These are phyloP conservation scores for Sander lucioperca DNA, from an alignment of 2,113 vertebrate genomes.

Conservation along the genomic window DNA sequence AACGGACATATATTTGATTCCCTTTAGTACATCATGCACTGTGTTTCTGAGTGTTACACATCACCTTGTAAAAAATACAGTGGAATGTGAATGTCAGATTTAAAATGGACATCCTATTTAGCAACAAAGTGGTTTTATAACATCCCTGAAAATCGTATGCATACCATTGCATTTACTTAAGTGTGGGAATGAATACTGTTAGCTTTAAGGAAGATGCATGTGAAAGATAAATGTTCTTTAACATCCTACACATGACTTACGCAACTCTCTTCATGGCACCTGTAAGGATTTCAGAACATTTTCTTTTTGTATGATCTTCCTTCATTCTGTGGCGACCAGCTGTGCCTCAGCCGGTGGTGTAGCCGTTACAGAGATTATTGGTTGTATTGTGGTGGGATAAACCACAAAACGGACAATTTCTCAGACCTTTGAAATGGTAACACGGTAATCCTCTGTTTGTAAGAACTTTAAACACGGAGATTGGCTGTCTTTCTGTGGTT, in stretches of 20 bases:
- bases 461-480: slow-evolving; percentile 75
- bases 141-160: not conserved
- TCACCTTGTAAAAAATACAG: not conserved
- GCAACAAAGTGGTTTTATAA: not conserved
- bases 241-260: not conserved
- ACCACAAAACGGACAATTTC: slow-evolving; percentile 72
- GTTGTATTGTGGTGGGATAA: slow-evolving; percentile 55
- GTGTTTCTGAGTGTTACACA: not conserved
- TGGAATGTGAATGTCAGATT: not conserved
- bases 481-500: slow-evolving; percentile 76
- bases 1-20: not conserved
- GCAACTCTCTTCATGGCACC: not conserved
- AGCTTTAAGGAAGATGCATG: not conserved
- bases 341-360: slow-evolving; percentile 31
- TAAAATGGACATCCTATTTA: not conserved
- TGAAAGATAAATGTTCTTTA: not conserved
- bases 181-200: not conserved
- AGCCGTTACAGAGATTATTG: slow-evolving; percentile 50
- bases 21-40: not conserved
- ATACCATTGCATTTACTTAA: not conserved
- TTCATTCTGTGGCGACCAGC: slow-evolving; percentile 16
- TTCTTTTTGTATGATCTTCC: slow-evolving; percentile 11
- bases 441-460: slow-evolving; percentile 79
- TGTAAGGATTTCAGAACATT: slow-evolving; percentile 4
- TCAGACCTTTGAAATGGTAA: slow-evolving; percentile 72